A percentile compares a stretch with the other conserved stretches of the same genome.
Conservation (phyloP, 1,140 invertebrate genomes). For the Drosophila asahinai region DNA sequence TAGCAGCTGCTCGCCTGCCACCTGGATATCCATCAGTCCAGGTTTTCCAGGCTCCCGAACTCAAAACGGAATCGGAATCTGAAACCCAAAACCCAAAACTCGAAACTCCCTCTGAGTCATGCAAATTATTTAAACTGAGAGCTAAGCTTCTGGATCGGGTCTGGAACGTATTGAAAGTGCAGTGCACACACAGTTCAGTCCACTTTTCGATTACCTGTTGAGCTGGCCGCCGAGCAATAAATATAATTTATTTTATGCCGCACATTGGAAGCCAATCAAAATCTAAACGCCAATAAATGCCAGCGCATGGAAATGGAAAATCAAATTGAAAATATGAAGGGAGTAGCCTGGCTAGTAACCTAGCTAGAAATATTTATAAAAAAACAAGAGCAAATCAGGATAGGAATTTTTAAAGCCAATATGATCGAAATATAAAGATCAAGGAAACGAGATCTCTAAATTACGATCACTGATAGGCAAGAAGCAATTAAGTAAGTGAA, state of each 20-base stretch:
- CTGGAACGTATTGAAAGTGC: slow-evolving; percentile 38
- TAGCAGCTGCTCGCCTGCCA: slow-evolving; percentile 58
- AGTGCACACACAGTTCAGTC: slow-evolving; percentile 16
- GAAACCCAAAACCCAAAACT: slow-evolving; percentile 12
- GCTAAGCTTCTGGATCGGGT: slow-evolving; percentile 19
- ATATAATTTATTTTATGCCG: slow-evolving; percentile 63
- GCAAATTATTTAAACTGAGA: slow-evolving; percentile 1
- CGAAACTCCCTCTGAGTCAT: slow-evolving; percentile 45
- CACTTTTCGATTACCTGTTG: slow-evolving; percentile 51
- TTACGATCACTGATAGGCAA: slow-evolving; percentile 20
- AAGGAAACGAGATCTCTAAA: slow-evolving; percentile 8
- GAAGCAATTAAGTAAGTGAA: slow-evolving; percentile 33
- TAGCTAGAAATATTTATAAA: slow-evolving; percentile 12
- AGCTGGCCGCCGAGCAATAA: slow-evolving; percentile 49
- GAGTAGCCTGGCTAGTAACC: slow-evolving; percentile 11
- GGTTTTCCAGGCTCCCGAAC: slow-evolving; percentile 32
- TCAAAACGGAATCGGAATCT: not conserved
- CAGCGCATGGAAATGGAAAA: slow-evolving; percentile 52
- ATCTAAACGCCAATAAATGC: slow-evolving; percentile 76
- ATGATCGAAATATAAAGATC: slow-evolving; percentile 3
- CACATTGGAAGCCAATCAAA: slow-evolving; percentile 71
- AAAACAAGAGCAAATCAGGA: slow-evolving; percentile 3
- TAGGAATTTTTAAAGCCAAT: slow-evolving; percentile 10
- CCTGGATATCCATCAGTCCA: slow-evolving; percentile 47
- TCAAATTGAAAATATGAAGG: slow-evolving; percentile 60